A percentile compares a stretch with the other conserved stretches of the same genome.
These are phyloP conservation scores for Coryphaenoides rupestris DNA, from an alignment of 2,113 vertebrate species.

Conservation along the genomic window DNA sequence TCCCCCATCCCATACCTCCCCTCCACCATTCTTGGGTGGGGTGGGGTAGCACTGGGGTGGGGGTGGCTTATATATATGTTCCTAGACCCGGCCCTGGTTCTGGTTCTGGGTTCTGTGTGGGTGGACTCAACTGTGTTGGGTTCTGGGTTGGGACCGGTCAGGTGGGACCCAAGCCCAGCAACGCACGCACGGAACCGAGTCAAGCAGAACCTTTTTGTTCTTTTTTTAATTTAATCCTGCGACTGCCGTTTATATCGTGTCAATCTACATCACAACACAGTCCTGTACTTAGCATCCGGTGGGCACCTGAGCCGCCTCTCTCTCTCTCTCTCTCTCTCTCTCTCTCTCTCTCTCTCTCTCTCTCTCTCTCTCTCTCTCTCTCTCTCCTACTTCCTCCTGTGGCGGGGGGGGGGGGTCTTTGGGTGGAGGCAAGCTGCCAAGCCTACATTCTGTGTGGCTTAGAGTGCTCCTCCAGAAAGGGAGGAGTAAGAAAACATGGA, in stretches of 20 bases:
- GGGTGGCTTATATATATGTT: slow-evolving; percentile 12
- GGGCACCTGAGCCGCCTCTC: slow-evolving; percentile 33
- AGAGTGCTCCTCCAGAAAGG: slow-evolving; percentile 47
- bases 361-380: slow-evolving; percentile 8
- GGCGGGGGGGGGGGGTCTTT: slow-evolving; percentile 48
- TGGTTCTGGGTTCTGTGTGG: slow-evolving; percentile 26
- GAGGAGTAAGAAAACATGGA: slow-evolving; percentile 65
- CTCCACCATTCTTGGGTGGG: too few relatives aligned
- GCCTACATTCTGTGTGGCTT: slow-evolving; percentile 66
- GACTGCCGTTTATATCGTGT: too few relatives aligned
- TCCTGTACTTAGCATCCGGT: background rate
- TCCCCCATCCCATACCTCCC: background rate
- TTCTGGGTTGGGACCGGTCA: too few relatives aligned
- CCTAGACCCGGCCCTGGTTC: background rate
- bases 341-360: slow-evolving; percentile 7
- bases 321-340: slow-evolving; percentile 10
- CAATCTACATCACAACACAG: too few relatives aligned
- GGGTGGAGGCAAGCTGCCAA: slow-evolving; percentile 54
- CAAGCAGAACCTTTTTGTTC: too few relatives aligned
- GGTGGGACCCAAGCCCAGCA: too few relatives aligned
- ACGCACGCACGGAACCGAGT: too few relatives aligned
- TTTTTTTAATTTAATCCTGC: too few relatives aligned
- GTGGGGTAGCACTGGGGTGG: background rate
- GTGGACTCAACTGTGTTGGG: background rate
- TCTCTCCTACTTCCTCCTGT: slow-evolving; percentile 32